Conservation (phyloP, 1,140 invertebrate genomes). For the Galleria mellonella region DNA sequence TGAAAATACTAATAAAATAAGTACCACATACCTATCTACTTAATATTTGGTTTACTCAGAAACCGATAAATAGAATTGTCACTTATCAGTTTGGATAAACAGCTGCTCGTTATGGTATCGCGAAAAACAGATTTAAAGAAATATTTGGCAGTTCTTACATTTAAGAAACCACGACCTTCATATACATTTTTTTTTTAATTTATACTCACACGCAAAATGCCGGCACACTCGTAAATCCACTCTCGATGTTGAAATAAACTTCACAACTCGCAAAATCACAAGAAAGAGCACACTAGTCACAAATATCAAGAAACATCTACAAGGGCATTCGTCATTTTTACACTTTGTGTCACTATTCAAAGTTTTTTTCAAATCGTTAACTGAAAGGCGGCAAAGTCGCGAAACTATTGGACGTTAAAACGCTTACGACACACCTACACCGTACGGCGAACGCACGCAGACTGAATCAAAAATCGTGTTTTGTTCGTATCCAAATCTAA, state of each 20-base stretch:
- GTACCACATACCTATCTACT: too few species aligned
- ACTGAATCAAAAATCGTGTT: constrained; percentile 20
- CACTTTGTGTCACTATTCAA: constrained; percentile 20
- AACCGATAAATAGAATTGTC: too few species aligned
- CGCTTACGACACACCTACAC: constrained; percentile 14
- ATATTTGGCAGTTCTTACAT: too few species aligned
- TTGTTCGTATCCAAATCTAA: constrained; percentile 5
- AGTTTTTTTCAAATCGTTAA: constrained; percentile 18
- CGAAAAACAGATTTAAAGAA: too few species aligned
- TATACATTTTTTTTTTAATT: background rate
- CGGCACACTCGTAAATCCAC: constrained; percentile 15
- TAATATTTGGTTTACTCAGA: too few species aligned
- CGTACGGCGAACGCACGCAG: constrained; percentile 33
- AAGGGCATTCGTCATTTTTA: constrained; percentile 13
- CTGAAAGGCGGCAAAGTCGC: constrained; percentile 20
- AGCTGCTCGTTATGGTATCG: too few species aligned
- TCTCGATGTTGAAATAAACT: constrained; percentile 10
- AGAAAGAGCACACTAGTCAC: constrained; percentile 8
- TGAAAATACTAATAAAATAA: too few species aligned
- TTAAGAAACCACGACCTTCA: too few species aligned
- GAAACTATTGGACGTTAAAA: background rate
- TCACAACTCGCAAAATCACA: constrained; percentile 17
- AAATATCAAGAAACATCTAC: constrained; percentile 13
- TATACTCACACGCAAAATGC: constrained; percentile 13
- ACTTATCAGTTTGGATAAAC: too few species aligned